phyloP scores from a whole-genome alignment of 2,888 invertebrate species.

The Tipula unca region DNA sequence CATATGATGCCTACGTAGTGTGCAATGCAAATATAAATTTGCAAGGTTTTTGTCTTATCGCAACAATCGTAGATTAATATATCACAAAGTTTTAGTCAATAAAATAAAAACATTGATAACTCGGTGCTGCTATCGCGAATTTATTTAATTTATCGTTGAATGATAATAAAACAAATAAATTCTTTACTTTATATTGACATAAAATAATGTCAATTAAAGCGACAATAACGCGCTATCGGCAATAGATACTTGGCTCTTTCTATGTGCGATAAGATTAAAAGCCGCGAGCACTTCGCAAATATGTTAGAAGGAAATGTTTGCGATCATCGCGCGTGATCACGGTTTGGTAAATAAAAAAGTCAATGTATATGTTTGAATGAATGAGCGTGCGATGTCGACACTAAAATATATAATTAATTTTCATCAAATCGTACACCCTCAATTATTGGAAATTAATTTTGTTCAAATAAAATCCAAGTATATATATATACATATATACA shows the following conservation, averaged over 20 bases:
- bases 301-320: background rate
- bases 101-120: background rate
- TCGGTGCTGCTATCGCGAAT: background rate
- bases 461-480: background rate
- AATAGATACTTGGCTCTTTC: background rate
- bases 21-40: background rate
- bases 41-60: background rate
- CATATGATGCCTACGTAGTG: too few species aligned
- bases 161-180: background rate
- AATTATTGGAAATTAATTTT: background rate
- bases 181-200: background rate
- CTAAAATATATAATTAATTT: background rate
- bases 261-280: background rate
- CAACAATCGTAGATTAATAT: background rate
- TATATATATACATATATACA: background rate
- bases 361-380: too few species aligned
- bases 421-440: background rate
- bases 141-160: background rate
- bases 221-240: background rate
- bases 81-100: background rate
- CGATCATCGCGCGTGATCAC: too few species aligned
- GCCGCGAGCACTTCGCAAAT: background rate
- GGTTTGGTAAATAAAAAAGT: too few species aligned
- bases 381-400: background rate
- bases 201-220: background rate